Percentiles rank a stretch among this genome's conserved stretches.
phyloP scores from a whole-genome alignment of 1,140 invertebrate species.

The Idris sp. region DNA sequence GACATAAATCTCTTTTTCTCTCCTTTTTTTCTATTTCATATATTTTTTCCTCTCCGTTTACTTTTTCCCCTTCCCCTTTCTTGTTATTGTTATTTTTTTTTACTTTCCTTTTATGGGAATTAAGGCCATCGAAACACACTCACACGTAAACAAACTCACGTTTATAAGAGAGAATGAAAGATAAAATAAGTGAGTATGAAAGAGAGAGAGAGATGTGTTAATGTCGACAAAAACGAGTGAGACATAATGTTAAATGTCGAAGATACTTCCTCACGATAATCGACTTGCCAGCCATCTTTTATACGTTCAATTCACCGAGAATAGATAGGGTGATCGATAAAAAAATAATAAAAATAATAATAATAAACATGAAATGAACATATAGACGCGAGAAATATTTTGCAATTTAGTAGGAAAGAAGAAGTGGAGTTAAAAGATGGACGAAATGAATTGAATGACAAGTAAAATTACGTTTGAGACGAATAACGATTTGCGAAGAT shows the following conservation, averaged over 20 bases:
- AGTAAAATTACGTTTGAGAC: constrained; percentile 36
- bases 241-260: constrained; percentile 70
- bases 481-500: constrained; percentile 23
- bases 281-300: constrained; percentile 78
- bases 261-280: constrained; percentile 75
- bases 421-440: constrained; percentile 63
- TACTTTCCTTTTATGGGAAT: constrained; percentile 54
- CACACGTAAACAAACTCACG: constrained; percentile 55
- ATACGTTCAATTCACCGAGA: constrained; percentile 76
- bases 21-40: constrained; percentile 5
- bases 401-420: too few relatives aligned
- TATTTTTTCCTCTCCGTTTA: not conserved
- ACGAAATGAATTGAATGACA: constrained; percentile 14
- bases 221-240: constrained; percentile 61
- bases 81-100: constrained; percentile 36
- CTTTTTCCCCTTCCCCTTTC: constrained; percentile 6
- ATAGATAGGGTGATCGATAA: constrained; percentile 74
- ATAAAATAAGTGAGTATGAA: too few relatives aligned
- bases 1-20: not conserved
- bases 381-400: constrained; percentile 70
- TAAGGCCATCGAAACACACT: constrained; percentile 39
- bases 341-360: constrained; percentile 21
- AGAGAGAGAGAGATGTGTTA: constrained; percentile 60
- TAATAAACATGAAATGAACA: constrained; percentile 13
- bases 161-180: too few relatives aligned